phyloP scores from a whole-genome alignment of 92 coral and sea anemone genomes.

The Parazoanthus swiftii region DNA sequence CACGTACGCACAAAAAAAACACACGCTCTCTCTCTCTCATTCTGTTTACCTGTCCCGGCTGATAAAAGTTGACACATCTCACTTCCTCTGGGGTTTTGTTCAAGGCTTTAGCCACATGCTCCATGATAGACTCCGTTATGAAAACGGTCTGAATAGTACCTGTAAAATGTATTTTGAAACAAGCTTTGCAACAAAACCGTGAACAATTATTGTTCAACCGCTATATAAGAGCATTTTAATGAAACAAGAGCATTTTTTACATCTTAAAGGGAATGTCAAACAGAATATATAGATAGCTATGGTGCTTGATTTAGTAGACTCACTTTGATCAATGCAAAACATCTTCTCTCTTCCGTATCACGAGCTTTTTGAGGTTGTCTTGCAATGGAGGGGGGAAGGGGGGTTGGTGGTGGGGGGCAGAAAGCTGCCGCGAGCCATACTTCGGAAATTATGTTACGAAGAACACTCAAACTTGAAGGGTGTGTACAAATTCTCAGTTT shows the following conservation, averaged over 20 bases:
- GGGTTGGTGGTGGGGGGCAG: too few species aligned
- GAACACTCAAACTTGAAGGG: too few species aligned
- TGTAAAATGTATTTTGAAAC: conserved; percentile 9
- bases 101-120: conserved; percentile 58
- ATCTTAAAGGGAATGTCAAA: not conserved
- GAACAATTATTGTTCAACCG: not conserved
- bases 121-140: conserved; percentile 63
- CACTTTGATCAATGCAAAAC: too few species aligned
- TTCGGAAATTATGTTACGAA: too few species aligned
- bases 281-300: too few species aligned
- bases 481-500: too few species aligned
- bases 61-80: conserved; percentile 45
- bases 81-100: conserved; percentile 64
- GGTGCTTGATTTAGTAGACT: too few species aligned
- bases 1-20: too few species aligned
- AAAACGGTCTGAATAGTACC: conserved; percentile 50
- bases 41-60: conserved; percentile 56
- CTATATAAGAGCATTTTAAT: not conserved
- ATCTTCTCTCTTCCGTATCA: too few species aligned
- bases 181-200: not conserved
- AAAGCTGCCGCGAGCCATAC: too few species aligned
- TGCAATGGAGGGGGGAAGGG: too few species aligned
- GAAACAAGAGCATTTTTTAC: not conserved
- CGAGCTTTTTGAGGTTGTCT: too few species aligned
- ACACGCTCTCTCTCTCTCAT: not conserved